A percentile compares a stretch with the other conserved stretches of the same genome.
phyloP scores from a whole-genome alignment of 2,113 vertebrate species.

The Opisthocomus hoazin region DNA sequence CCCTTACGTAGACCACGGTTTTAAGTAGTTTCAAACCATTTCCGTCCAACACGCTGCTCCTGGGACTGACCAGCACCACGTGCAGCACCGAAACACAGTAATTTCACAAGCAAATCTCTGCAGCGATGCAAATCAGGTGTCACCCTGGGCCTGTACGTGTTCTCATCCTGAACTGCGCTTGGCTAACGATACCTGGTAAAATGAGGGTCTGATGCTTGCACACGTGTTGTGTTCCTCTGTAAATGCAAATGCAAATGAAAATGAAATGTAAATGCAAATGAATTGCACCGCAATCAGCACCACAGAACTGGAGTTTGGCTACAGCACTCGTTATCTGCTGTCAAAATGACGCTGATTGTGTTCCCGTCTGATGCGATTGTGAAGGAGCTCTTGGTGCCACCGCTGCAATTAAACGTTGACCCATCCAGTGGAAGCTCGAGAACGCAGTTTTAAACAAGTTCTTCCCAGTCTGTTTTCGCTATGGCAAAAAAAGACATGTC shows the following conservation, averaged over 20 bases:
- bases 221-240: neutral
- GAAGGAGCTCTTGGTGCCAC: neutral
- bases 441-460: neutral
- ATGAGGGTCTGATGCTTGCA: neutral
- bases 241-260: neutral
- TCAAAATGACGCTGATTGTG: neutral
- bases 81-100: fast-evolving
- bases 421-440: neutral
- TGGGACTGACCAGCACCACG: neutral
- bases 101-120: neutral
- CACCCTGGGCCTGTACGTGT: neutral
- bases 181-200: neutral
- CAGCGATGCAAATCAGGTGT: neutral
- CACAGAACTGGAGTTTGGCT: neutral
- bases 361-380: neutral
- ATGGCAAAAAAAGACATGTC: fast-evolving
- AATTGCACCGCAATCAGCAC: neutral
- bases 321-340: neutral
- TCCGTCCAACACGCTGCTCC: neutral
- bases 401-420: neutral
- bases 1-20: fast-evolving
- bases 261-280: neutral
- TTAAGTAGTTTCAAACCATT: neutral
- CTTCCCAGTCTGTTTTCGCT: neutral
- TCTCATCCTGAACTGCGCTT: neutral